Conservation (phyloP, 2,888 invertebrate species). For the Drosophila tanythrix region DNA sequence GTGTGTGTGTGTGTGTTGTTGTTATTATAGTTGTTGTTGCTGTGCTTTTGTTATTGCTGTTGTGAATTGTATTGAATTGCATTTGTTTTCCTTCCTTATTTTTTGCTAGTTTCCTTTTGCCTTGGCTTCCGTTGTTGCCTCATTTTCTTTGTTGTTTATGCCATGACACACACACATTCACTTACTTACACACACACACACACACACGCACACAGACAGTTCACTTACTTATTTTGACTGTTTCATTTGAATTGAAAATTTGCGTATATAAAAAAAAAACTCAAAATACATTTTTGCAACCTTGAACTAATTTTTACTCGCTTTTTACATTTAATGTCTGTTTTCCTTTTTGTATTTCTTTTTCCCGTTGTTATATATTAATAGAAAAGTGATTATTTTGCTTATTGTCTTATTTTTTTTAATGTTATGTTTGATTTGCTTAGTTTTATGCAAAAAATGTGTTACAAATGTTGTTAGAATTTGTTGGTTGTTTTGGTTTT, state of each 20-base stretch:
- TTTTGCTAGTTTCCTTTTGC: constrained; percentile 29
- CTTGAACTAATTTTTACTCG: constrained; percentile 56
- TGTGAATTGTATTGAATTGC: constrained; percentile 42
- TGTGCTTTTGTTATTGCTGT: constrained; percentile 38
- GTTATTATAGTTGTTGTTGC: constrained; percentile 16
- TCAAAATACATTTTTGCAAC: constrained; percentile 60
- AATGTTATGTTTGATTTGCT: constrained; percentile 10
- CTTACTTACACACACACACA: constrained; percentile 16
- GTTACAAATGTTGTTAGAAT: constrained; percentile 51
- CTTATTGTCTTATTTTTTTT: constrained; percentile 34
- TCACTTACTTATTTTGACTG: constrained; percentile 45
- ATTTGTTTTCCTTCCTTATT: constrained; percentile 40
- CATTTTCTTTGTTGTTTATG: constrained; percentile 35
- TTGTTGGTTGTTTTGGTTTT: constrained; percentile 36
- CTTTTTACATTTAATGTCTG: constrained; percentile 15
- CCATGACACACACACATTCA: constrained; percentile 33
- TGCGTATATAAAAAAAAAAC: constrained; percentile 33
- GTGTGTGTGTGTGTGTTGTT: constrained; percentile 29
- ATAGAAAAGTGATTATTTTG: constrained; percentile 45
- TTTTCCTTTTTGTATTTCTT: neutral
- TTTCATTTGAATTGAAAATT: constrained; percentile 42
- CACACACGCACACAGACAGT: constrained; percentile 16
- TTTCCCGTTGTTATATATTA: constrained; percentile 26
- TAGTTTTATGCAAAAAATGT: constrained; percentile 58
- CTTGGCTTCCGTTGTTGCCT: constrained; percentile 23